These are phyloP conservation scores for Petrocephalus schoutedeni DNA, from an alignment of 2,797 vertebrate species.

Conservation along the genomic window DNA sequence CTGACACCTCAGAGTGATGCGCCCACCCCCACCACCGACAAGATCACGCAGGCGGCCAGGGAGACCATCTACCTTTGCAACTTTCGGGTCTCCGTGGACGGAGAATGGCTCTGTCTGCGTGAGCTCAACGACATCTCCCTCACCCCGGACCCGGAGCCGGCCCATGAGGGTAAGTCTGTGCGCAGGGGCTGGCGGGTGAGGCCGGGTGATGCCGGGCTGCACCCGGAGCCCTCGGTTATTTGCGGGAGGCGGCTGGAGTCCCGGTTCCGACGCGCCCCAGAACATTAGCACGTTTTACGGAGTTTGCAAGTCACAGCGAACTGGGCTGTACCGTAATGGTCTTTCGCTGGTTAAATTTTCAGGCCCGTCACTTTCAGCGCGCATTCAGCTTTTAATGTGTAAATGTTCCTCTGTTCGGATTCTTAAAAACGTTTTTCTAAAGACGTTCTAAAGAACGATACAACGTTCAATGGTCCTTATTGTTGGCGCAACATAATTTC, in stretches of 20 bases:
- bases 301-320: constrained; percentile 9
- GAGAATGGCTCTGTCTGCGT: constrained; percentile 96
- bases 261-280: neutral
- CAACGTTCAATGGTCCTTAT: neutral
- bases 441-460: neutral
- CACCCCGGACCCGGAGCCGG: constrained; percentile 96
- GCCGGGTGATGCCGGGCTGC: neutral
- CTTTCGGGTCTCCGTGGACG: constrained; percentile 98
- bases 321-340: neutral
- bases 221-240: neutral
- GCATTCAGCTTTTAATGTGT: neutral
- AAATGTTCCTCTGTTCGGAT: neutral
- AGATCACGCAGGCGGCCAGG: constrained; percentile 98
- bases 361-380: neutral
- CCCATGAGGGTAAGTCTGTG: constrained; percentile 84
- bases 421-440: neutral
- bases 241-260: neutral
- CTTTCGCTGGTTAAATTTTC: neutral
- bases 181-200: constrained; percentile 11
- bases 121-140: constrained; percentile 99
- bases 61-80: constrained; percentile 99
- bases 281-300: neutral
- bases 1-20: constrained; percentile 94
- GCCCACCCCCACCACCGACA: constrained; percentile 97
- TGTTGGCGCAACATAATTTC: neutral